Base-by-base conservation (phyloP, 2,113 vertebrate species). In the Takifugu bimaculatus region DNA sequence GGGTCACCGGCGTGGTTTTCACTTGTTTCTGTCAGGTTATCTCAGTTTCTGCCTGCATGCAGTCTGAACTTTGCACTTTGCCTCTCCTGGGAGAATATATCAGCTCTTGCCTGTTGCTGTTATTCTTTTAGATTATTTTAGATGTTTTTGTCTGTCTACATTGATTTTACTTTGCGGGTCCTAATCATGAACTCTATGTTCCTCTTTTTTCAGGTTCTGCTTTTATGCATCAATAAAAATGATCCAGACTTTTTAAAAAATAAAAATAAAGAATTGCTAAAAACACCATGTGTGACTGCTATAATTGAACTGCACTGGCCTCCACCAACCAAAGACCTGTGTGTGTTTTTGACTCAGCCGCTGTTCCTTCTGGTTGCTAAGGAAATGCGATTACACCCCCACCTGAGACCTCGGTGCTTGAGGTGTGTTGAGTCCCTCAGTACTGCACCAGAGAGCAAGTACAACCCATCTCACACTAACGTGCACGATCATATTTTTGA, bases 321-420 rank as follows among this genome's bases (percentile, higher is more conserved):
- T 54, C 43, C 59, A 63, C n/a, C n/a, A 71, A 75, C 49, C 57
- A 79, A 61, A 74, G 72, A 53, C 13, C 12, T 47, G 45, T 29
- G 49, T 72, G 69, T 72, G 69, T 74, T 68, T 74, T 56, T 32
- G 53, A 57, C 15, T 58, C 14, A 9, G 56, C 63, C 57, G 63
- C 59, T 77, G 69, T 85, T 84, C 72, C 68, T 64, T 60, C 70
- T 52, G 59, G 90, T 88, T 83, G 71, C 81, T 68, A 72, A 51
- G 79, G 86, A 68, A 75, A 85, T 72, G 6, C 56, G 62, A 74
- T 82, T 65, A 65, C 76, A 79, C 68, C 49, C 79, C 82, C 88
- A 84, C 78, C 68, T 80, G 88, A 79, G 83, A 82, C 75, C 64
- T 74, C 43, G 51, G 59, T 56, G 62, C 52, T 73, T 71, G 63